phyloP scores from a whole-genome alignment of 2,113 vertebrate genomes.

The Antigone vipio region DNA sequence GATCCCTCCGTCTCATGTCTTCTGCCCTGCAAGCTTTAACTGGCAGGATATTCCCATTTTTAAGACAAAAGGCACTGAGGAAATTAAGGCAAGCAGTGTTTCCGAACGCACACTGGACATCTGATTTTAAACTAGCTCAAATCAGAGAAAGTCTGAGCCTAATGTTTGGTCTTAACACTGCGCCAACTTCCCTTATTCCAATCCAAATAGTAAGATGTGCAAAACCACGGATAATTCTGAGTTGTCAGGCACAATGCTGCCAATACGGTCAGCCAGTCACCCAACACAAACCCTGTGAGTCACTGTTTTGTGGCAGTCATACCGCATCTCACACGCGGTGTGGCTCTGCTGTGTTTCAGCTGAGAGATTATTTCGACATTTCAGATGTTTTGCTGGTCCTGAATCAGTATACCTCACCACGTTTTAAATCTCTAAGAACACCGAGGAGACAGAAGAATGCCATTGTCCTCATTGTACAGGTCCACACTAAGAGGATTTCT shows the following conservation, averaged over 20 bases:
- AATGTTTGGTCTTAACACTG: neutral
- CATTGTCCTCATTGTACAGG: no score
- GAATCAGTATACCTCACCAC: neutral
- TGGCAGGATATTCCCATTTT: neutral
- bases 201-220: neutral
- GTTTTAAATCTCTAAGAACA: neutral
- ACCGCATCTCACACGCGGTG: accelerated
- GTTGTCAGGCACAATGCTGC: neutral
- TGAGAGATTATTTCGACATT: neutral
- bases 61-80: neutral
- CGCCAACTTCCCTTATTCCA: neutral
- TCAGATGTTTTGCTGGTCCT: neutral
- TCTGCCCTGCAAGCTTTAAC: neutral
- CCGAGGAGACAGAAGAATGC: neutral
- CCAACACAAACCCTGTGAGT: neutral
- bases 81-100: neutral
- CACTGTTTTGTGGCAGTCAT: neutral
- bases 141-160: neutral
- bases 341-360: neutral
- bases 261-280: neutral
- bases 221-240: neutral
- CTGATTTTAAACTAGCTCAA: neutral
- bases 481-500: neutral
- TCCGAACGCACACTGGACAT: neutral
- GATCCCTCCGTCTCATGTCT: no score